phyloP scores from a whole-genome alignment of 2,888 invertebrate species.

The Oscheius onirici region DNA sequence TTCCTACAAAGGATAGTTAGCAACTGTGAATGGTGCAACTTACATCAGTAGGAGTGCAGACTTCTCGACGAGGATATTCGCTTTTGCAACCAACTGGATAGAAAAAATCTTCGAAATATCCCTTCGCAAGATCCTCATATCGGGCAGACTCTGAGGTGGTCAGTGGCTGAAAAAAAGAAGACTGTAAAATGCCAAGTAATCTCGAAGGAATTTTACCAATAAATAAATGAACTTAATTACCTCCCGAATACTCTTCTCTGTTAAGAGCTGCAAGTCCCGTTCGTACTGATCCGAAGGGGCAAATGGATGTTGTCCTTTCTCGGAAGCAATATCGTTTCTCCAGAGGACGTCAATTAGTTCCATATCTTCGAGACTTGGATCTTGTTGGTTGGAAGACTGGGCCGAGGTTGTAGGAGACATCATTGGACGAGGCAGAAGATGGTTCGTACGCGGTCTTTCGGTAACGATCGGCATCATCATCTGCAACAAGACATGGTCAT shows the following conservation, averaged over 20 bases:
- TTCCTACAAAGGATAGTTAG: constrained; percentile 42
- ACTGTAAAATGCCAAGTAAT: not conserved
- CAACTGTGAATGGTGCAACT: no score
- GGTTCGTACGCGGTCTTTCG: constrained; percentile 34
- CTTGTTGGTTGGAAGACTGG: constrained; percentile 24
- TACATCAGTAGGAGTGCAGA: constrained; percentile 38
- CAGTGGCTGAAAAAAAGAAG: constrained; percentile 58
- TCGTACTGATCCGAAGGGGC: constrained; percentile 60
- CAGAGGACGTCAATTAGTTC: constrained; percentile 71
- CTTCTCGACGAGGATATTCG: not conserved
- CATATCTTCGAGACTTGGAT: constrained; percentile 56
- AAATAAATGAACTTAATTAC: no score
- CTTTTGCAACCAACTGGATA: constrained; percentile 26
- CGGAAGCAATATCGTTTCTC: constrained; percentile 65
- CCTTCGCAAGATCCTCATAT: constrained; percentile 63
- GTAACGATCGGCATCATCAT: constrained; percentile 48
- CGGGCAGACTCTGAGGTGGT: constrained; percentile 53
- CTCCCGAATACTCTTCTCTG: constrained; percentile 57
- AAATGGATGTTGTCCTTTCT: constrained; percentile 43
- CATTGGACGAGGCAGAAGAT: constrained; percentile 13
- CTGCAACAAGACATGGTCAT: not conserved
- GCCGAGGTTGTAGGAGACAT: constrained; percentile 32
- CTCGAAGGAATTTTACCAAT: no score
- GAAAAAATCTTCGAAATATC: constrained; percentile 63
- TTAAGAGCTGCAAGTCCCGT: constrained; percentile 62